These are phyloP conservation scores for Anarsia innoxiella DNA, from an alignment of 2,888 invertebrate genomes.

Conservation along the genomic window DNA sequence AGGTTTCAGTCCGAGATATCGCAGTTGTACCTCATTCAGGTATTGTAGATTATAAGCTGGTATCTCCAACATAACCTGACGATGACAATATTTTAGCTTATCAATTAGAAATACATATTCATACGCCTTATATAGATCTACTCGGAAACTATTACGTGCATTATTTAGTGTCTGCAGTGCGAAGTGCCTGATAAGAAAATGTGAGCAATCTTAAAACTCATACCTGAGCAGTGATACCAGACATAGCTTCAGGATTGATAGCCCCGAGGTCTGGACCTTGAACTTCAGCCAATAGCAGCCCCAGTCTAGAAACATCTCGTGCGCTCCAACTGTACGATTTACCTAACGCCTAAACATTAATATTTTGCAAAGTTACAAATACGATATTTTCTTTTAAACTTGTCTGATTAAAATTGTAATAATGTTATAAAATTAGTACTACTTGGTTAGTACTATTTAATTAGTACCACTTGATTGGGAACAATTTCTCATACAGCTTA, in stretches of 20 bases:
- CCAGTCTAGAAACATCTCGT: conserved; percentile 53
- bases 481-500: too few species aligned
- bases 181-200: neutral
- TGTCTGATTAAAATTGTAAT: too few species aligned
- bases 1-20: conserved; percentile 39
- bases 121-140: too few species aligned
- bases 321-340: conserved; percentile 63
- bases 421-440: too few species aligned
- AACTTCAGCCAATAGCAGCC: conserved; percentile 52
- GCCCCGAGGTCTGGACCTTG: conserved; percentile 42
- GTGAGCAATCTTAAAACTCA: neutral
- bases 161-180: too few species aligned
- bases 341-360: conserved; percentile 63
- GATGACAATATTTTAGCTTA: neutral
- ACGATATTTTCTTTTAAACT: too few species aligned
- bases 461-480: too few species aligned
- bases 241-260: conserved; percentile 54
- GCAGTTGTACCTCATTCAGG: conserved; percentile 43
- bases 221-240: conserved; percentile 55
- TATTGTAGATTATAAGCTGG: conserved; percentile 34
- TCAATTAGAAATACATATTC: too few species aligned
- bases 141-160: too few species aligned
- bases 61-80: conserved; percentile 53
- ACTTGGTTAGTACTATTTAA: too few species aligned
- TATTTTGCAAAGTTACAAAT: too few species aligned